Percentiles rank a stretch among this genome's conserved stretches.
These are phyloP conservation scores for Scrobipalpa costella DNA, from an alignment of 2,888 invertebrate species.

Conservation along the genomic window DNA sequence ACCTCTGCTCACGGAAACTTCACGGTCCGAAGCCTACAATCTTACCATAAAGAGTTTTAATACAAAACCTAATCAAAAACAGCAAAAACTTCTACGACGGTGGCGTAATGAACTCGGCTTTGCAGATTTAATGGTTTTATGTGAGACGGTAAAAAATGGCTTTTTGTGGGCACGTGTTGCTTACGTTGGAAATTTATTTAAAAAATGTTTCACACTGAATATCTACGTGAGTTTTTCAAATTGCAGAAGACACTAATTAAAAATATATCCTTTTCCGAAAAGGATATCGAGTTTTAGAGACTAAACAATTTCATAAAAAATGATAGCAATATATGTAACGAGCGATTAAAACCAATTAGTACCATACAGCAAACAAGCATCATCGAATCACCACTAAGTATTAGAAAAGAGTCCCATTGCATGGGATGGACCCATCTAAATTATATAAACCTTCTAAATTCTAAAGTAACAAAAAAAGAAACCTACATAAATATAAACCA, in stretches of 20 bases:
- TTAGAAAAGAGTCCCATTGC: too few species aligned
- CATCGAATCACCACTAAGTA: too few species aligned
- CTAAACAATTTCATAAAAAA: background rate
- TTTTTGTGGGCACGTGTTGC: background rate
- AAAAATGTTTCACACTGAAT: background rate
- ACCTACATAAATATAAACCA: too few species aligned
- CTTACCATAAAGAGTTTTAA: constrained; percentile 10
- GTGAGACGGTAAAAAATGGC: background rate
- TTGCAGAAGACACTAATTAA: background rate
- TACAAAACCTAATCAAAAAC: constrained; percentile 16
- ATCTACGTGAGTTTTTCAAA: background rate
- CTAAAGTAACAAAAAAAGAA: too few species aligned
- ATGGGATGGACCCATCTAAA: too few species aligned
- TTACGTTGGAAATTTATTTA: background rate
- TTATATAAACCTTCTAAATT: too few species aligned
- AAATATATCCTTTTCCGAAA: background rate
- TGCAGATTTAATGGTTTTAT: constrained; percentile 21
- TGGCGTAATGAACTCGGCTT: constrained; percentile 18
- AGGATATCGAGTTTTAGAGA: background rate
- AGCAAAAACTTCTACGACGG: constrained; percentile 11
- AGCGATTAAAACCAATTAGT: too few species aligned
- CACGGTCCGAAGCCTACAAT: constrained; percentile 1
- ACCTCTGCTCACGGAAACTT: constrained; percentile 18
- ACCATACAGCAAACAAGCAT: too few species aligned
- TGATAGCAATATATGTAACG: too few species aligned